phyloP scores from a whole-genome alignment of 2,888 invertebrate genomes.

The Yponomeuta cagnagella region DNA sequence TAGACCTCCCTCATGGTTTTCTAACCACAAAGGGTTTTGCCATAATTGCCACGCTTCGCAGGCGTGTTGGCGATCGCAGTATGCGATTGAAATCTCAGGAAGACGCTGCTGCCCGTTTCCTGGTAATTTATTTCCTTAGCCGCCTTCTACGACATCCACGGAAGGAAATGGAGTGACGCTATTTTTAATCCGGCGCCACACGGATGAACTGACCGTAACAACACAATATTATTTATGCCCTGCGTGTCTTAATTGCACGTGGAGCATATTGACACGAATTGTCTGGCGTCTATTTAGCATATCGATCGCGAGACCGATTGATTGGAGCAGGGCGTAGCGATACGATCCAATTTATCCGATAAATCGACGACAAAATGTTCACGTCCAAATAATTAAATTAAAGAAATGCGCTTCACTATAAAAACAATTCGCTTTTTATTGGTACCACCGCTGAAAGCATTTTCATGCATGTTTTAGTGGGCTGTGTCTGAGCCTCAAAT shows the following conservation, averaged over 20 bases:
- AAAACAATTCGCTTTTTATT: not conserved
- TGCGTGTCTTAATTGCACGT: not conserved
- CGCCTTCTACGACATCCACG: too few species aligned
- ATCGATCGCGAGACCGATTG: not conserved
- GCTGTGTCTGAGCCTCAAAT: not conserved
- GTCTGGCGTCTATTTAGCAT: not conserved
- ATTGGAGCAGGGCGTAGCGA: not conserved
- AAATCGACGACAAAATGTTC: not conserved
- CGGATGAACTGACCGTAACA: not conserved
- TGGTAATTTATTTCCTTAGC: too few species aligned
- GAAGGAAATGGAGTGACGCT: too few species aligned
- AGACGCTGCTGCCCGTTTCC: too few species aligned
- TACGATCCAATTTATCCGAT: not conserved
- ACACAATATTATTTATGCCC: not conserved
- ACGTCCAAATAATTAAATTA: not conserved
- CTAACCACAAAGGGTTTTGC: too few species aligned
- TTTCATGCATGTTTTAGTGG: not conserved
- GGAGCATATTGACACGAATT: not conserved
- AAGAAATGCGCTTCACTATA: not conserved
- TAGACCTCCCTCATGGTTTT: too few species aligned
- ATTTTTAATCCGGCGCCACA: too few species aligned
- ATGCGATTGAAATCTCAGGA: too few species aligned
- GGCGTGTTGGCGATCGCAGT: too few species aligned
- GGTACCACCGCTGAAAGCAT: not conserved
- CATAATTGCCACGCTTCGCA: too few species aligned